Base-by-base conservation (phyloP, 1,140 invertebrate species). In the Ceratosolen solmsi region DNA sequence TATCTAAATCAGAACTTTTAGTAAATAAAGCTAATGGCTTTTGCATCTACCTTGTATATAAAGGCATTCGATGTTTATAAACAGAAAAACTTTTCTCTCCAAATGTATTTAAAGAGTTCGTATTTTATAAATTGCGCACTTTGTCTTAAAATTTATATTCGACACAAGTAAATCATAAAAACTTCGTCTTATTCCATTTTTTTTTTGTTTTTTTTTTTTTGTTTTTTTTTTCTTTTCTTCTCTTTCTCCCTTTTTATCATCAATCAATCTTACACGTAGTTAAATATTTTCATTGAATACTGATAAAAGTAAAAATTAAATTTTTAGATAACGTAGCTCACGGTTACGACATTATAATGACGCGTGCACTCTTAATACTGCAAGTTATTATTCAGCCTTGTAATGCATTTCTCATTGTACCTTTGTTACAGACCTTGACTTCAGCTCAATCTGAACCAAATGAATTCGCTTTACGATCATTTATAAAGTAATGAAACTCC, bases 301-400 rank as follows among this genome's bases (percentile, higher is more conserved):
- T 49, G 41, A 51, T 68, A 36, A 30, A 38, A 41, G 9, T 2
- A 36, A 71, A 27, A 79, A 56, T 41, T 54, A 22, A n/a, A 46
- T 71, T 79, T 71, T n/a, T 41, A 15, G 65, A 70, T 70, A 68
- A 78, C 0, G 63, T n/a, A 41, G 65, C n/a, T 79, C 13, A 13
- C 27, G 71, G 60, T 80, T 80, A 65, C 79, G 79, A 80, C 60
- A 80, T 79, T 72, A 17, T 36, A 65, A 36, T 80, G 68, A 80
- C 71, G 79, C 71, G 27, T 74, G 11, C 33, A 56, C 56, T 65
- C 49, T 68, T 73, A 70, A 75, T 75, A 81, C 20, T 82, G 51
- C 68, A 82, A 82, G 58, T 54, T 60, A 70, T 77, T 30, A 79
- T 70, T 84, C 84, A 84, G 84, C 87, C 84, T 87, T 87, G 85